phyloP scores from a whole-genome alignment of 2,888 invertebrate species.

The Thysanoteuthis rhombus region DNA sequence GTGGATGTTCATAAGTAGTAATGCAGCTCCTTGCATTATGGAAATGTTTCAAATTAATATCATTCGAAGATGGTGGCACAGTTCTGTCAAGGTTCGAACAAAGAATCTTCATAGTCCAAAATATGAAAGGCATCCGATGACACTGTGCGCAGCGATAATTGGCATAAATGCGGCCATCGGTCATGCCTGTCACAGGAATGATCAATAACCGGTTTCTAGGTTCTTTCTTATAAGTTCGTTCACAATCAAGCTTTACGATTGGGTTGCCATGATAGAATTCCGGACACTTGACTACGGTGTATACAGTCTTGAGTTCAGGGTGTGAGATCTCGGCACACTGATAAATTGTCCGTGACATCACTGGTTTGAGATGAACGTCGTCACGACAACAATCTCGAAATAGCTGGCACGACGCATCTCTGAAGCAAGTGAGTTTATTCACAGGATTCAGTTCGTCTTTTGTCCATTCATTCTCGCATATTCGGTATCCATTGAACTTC shows the following conservation, averaged over 20 bases:
- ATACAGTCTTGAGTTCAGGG: not conserved
- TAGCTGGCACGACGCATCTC: not conserved
- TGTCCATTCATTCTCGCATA: not conserved
- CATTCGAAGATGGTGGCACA: not conserved
- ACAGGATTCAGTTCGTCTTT: not conserved
- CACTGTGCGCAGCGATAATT: not conserved
- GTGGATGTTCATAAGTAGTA: not conserved
- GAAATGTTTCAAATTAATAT: not conserved
- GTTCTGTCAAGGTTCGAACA: not conserved
- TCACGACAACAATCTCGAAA: not conserved
- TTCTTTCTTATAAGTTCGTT: not conserved
- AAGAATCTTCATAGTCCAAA: not conserved
- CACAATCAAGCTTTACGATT: not conserved
- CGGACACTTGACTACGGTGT: not conserved
- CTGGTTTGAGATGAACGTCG: not conserved
- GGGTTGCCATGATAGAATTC: not conserved
- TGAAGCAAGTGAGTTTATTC: not conserved
- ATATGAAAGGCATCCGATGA: not conserved
- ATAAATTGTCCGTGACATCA: not conserved
- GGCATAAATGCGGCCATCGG: not conserved
- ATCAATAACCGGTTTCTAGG: not conserved
- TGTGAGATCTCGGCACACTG: not conserved
- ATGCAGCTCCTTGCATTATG: not conserved
- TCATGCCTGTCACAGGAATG: not conserved
- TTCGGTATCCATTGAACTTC: not conserved